Evolutionary conservation across 2,888 invertebrate species (phyloP).

Genomic region (Agrypnus murinus): DNA sequence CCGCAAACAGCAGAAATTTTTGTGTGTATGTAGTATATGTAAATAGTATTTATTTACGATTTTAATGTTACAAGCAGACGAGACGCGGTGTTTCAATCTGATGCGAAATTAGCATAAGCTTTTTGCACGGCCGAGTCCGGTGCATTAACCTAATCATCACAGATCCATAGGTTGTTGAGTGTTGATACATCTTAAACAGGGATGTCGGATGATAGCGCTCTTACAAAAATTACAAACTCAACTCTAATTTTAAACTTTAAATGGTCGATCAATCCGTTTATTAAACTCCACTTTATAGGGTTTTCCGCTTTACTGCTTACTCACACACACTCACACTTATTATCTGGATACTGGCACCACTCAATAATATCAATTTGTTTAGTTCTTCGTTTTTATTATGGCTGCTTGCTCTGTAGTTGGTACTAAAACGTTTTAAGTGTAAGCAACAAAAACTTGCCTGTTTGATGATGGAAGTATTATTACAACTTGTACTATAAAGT

Average conservation of each 20-base stretch:
- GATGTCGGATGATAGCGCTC: constrained; percentile 35
- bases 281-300: constrained; percentile 16
- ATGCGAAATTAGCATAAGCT: constrained; percentile 52
- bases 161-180: constrained; percentile 41
- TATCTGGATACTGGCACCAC: not conserved
- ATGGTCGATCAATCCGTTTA: constrained; percentile 13
- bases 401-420: too few relatives aligned
- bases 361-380: constrained; percentile 34
- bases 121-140: constrained; percentile 46
- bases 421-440: too few relatives aligned
- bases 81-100: constrained; percentile 48
- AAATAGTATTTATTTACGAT: too few relatives aligned
- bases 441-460: too few relatives aligned
- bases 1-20: not conserved
- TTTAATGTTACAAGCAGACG: constrained; percentile 47
- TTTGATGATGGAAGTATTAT: too few relatives aligned
- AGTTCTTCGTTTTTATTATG: constrained; percentile 33
- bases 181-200: constrained; percentile 41
- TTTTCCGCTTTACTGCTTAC: too few relatives aligned
- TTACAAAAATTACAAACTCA: constrained; percentile 36
- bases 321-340: too few relatives aligned
- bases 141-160: constrained; percentile 52
- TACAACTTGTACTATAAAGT: too few relatives aligned
- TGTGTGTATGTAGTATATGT: not conserved
- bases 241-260: constrained; percentile 28